Conservation (phyloP, 2,797 vertebrate genomes). For the Alcedo atthis region DNA sequence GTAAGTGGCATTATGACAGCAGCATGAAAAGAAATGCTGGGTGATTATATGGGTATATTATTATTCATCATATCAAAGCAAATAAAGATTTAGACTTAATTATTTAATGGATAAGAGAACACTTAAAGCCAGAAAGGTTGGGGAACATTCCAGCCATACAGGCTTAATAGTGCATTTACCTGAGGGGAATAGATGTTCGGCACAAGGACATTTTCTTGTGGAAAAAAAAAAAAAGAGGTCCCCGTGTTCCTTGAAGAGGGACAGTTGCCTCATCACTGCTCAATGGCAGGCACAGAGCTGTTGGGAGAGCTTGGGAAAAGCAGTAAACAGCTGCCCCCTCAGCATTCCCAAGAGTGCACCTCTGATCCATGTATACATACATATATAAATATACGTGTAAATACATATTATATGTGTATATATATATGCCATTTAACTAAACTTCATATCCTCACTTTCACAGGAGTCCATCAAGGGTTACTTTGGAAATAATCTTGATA, state of each 20-base stretch:
- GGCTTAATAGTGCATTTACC: neutral
- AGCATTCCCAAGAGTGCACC: neutral
- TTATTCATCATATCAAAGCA: neutral
- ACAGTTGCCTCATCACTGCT: neutral
- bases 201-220: neutral
- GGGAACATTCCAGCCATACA: neutral
- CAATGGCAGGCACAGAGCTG: neutral
- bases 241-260: neutral
- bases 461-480: neutral
- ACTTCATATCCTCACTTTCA: neutral
- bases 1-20: neutral
- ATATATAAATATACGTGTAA: neutral
- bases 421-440: neutral
- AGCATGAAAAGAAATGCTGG: neutral
- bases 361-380: neutral
- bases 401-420: neutral
- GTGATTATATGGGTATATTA: neutral
- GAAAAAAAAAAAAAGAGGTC: neutral
- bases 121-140: neutral
- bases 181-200: neutral
- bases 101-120: neutral
- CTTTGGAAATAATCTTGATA: slow-evolving; percentile 30
- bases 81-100: neutral
- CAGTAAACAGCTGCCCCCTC: neutral
- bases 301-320: neutral